These are phyloP conservation scores for Drosophila meridionalis DNA, from an alignment of 2,888 invertebrate species.

Conservation along the genomic window DNA sequence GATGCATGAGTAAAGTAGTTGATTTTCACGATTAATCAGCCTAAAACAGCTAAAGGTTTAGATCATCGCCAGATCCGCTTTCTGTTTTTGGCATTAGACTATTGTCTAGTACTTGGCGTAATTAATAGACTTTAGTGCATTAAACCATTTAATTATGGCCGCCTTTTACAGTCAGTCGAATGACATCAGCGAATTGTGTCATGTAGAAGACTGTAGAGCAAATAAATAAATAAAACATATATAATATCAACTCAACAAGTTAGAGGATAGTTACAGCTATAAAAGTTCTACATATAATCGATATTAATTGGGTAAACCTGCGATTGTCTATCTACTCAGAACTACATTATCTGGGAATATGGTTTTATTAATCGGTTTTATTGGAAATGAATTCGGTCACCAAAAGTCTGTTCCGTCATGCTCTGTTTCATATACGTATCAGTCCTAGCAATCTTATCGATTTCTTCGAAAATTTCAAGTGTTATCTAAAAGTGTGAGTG, in stretches of 20 bases:
- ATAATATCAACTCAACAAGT: neutral
- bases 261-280: neutral
- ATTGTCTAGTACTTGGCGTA: slow-evolving; percentile 21
- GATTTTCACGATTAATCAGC: neutral
- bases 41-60: neutral
- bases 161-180: slow-evolving; percentile 12
- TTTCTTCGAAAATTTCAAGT: neutral
- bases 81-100: slow-evolving; percentile 9
- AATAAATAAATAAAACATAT: no score
- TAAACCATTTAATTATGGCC: slow-evolving; percentile 15
- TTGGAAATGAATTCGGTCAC: neutral
- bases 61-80: slow-evolving; percentile 31
- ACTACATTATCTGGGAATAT: neutral
- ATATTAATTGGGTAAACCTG: neutral
- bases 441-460: neutral
- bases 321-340: neutral
- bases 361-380: neutral
- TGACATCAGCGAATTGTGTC: slow-evolving; percentile 57
- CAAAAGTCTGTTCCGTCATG: neutral
- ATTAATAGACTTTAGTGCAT: slow-evolving; percentile 19
- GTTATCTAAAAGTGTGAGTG: neutral
- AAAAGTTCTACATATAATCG: neutral
- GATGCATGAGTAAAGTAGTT: neutral
- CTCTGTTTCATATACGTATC: neutral
- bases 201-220: slow-evolving; percentile 13